Evolutionary conservation across 1,140 invertebrate genomes (phyloP).

Genomic region (Drosophila pruinosa): DNA sequence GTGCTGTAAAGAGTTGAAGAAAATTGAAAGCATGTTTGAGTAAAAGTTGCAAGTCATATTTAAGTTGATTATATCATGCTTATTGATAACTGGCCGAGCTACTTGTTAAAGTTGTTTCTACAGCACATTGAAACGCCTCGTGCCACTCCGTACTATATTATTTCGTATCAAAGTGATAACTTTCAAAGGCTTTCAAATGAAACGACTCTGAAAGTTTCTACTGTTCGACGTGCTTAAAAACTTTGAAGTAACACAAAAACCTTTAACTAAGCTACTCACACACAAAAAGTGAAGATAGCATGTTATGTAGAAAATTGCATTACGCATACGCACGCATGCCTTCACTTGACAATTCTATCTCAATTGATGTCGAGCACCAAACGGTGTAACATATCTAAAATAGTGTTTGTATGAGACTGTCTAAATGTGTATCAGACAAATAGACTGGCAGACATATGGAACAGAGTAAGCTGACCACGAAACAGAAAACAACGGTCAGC

Average conservation of each 20-base stretch:
- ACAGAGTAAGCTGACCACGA: constrained; percentile 53
- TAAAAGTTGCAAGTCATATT: constrained; percentile 63
- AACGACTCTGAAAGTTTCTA: constrained; percentile 60
- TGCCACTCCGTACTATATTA: neutral
- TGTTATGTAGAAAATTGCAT: constrained; percentile 38
- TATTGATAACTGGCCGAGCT: constrained; percentile 66
- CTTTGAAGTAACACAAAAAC: constrained; percentile 57
- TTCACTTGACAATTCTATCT: constrained; percentile 24
- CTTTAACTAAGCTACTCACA: constrained; percentile 63
- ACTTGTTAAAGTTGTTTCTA: constrained; percentile 16
- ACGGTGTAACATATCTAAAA: constrained; percentile 56
- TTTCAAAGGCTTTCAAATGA: constrained; percentile 69
- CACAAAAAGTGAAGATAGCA: neutral
- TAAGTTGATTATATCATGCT: constrained; percentile 54
- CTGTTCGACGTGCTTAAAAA: constrained; percentile 70
- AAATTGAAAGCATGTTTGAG: constrained; percentile 25
- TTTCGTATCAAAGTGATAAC: constrained; percentile 47
- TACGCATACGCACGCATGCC: constrained; percentile 64
- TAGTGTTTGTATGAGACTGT: constrained; percentile 34
- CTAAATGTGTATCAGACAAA: constrained; percentile 5
- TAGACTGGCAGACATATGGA: constrained; percentile 2
- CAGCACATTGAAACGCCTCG: constrained; percentile 13
- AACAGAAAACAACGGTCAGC: constrained; percentile 76
- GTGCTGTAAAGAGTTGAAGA: constrained; percentile 45
- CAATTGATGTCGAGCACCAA: constrained; percentile 55